Conservation (phyloP, 2,113 vertebrate genomes). For the Zapornia atra region DNA sequence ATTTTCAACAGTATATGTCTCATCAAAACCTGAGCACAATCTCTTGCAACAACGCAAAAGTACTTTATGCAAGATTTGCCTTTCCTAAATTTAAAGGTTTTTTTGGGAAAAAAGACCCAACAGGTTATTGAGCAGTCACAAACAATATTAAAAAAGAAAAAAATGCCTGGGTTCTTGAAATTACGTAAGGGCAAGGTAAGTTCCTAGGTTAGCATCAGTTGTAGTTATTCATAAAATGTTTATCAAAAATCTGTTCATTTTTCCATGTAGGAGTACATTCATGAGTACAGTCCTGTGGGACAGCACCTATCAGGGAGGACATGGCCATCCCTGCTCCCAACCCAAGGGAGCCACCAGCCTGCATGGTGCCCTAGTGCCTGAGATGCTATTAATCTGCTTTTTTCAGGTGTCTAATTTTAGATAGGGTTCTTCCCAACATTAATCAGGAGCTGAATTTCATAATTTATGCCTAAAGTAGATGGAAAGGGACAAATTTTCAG, state of each 20-base stretch:
- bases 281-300: not conserved
- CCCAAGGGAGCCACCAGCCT: not conserved
- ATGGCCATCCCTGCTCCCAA: not conserved
- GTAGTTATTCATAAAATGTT: not conserved
- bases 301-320: not conserved
- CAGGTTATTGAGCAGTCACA: not conserved
- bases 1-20: not conserved
- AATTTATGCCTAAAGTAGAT: not conserved
- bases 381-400: not conserved
- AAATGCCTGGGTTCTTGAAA: not conserved
- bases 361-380: too few species aligned
- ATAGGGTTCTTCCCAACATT: not conserved
- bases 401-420: not conserved
- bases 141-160: too few species aligned
- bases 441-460: not conserved
- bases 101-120: not conserved
- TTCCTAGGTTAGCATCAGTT: not conserved
- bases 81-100: not conserved
- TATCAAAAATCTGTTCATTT: not conserved
- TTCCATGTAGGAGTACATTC: not conserved
- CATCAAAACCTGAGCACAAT: not conserved
- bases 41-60: not conserved
- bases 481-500: not conserved
- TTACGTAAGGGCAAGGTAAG: not conserved
- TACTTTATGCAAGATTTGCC: not conserved